These are phyloP conservation scores for Pithys albifrons DNA, from an alignment of 2,113 vertebrate species.

Conservation along the genomic window DNA sequence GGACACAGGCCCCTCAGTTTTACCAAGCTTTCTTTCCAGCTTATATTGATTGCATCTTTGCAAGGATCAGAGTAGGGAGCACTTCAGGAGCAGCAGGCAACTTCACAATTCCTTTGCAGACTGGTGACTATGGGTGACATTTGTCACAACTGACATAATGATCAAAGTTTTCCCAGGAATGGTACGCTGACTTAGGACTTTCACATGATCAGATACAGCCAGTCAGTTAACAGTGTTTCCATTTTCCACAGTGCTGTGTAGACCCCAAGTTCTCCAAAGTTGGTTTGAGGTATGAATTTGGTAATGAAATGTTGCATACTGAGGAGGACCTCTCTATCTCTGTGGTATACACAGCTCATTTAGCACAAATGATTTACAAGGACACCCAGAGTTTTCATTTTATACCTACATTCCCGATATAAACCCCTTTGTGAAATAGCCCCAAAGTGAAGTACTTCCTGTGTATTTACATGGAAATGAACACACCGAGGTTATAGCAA, in stretches of 20 bases:
- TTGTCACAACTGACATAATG: neutral
- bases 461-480: conserved; percentile 18
- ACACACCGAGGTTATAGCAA: neutral
- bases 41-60: neutral
- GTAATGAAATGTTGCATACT: accelerated
- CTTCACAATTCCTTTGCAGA: neutral
- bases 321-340: neutral
- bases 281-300: neutral
- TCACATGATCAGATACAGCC: neutral
- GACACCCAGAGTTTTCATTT: neutral
- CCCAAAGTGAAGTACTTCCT: conserved; percentile 1
- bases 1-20: neutral
- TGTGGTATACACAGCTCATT: neutral
- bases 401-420: neutral
- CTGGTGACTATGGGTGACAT: neutral
- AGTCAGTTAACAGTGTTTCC: neutral
- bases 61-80: neutral
- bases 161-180: neutral
- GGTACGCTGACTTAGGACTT: neutral
- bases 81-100: neutral
- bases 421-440: neutral
- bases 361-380: neutral
- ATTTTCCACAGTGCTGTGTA: neutral
- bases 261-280: neutral
- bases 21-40: neutral